Evolutionary conservation across 1,140 invertebrate species (phyloP), one percentile per base, ranked within the genome.

Genomic region (Antheraea mylitta): DNA sequence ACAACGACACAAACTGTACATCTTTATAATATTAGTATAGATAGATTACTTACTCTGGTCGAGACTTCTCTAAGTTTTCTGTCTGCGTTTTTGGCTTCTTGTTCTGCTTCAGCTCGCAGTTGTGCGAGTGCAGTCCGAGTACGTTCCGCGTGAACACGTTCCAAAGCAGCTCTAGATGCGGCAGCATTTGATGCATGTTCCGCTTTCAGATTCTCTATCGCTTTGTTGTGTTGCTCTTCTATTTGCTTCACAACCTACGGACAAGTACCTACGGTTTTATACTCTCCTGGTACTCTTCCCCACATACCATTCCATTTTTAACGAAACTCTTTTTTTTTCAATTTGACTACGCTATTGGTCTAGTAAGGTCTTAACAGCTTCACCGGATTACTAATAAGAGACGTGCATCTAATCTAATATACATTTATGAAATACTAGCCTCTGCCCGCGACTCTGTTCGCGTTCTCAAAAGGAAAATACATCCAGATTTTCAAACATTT

Each of bases 21-120:
- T n/a, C n/a, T n/a, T n/a, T n/a, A n/a, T n/a, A n/a, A n/a, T n/a
- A n/a, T n/a, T n/a, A n/a, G n/a, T n/a, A n/a, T n/a, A n/a, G n/a
- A n/a, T n/a, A n/a, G n/a, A n/a, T 13, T 18, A 73, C 81, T 80
- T 18, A 90, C 89, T 74, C 83, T 85, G 7, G 81, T 75, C 7
- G 77, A 82, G 13, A 88, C 79, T 19, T 91, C 89, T 13, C 86
- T 42, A 0, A 91, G 78, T 62, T 86, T 89, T 70, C 87, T 73
- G 9, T 91, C 89, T 0, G 86, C 87, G 42, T 83, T 87, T 68
- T 60, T 81, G 0, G 74, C 79, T 9, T 85, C 81, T n/a, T 73
- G 69, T 38, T 89, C 85, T 0, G 79, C 74, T 6, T 90, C 89
- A 0, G 78, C 78, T 0, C 87, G 61, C 7, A 90, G 75, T 64